Base-by-base conservation (phyloP, 2,113 vertebrate genomes). In the Chaenogobius annularis region DNA sequence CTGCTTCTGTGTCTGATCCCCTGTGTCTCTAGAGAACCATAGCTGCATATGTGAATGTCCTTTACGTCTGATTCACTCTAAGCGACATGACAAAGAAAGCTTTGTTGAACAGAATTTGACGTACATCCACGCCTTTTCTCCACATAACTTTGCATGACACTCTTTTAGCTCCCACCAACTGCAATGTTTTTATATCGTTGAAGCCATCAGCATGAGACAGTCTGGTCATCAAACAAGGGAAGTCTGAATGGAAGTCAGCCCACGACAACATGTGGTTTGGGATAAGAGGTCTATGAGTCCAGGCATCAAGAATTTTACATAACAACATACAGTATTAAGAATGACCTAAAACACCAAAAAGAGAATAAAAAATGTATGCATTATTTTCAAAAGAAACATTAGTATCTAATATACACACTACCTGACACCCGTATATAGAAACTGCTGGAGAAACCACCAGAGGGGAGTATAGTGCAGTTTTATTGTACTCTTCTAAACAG, bases 71-170 rank as follows among this genome's bases (percentile, higher is more conserved):
- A 81, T 62, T 89, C 82, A 84, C 66, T 78, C 52, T 26, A 6
- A 7, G 55, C n/a, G 2, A 17, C 26, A 13, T n/a, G 84, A 92
- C 91, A 93, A 92, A 87, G 79, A n/a, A 1, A 12, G 64, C 68
- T 59, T 80, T 92, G 48, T 22, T 58, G 46, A 14, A 19, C 65
- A 31, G 48, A 37, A 35, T 50, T 64, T 89, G 90, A 88, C 87
- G 81, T 80, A 77, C 22, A 46, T 79, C 66, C 58, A 69, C 84
- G 74, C 88, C 88, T 68, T 65, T 83, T 78, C 66, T 2, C 43
- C 79, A 80, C 81, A 86, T 69, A 69, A 44, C 64, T 79, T 59
- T 78, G 77, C 54, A 62, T 58, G 83, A 82, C 77, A 86, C 85
- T 77, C 79, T 85, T 87, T 76, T 72, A 74, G 69, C 73, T 44